A percentile compares a stretch with the other conserved stretches of the same genome.
phyloP scores from a whole-genome alignment of 2,113 vertebrate species.

The Pelmatolapia mariae region DNA sequence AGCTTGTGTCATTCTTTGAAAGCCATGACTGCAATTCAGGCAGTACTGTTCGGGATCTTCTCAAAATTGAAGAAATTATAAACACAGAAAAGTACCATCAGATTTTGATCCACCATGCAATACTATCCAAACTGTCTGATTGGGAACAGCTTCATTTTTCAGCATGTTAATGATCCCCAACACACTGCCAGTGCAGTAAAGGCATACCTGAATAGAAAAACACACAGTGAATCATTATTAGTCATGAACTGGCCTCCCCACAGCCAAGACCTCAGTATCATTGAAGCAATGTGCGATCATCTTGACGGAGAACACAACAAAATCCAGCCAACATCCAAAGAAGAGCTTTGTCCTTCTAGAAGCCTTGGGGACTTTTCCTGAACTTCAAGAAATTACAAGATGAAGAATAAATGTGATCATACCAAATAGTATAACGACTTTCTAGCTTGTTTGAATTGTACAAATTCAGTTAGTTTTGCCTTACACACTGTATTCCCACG shows the following conservation, averaged over 20 bases:
- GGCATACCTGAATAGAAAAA: background rate
- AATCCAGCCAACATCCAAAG: background rate
- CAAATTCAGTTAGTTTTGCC: background rate
- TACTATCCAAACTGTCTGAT: background rate
- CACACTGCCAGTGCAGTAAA: background rate
- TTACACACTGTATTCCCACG: background rate
- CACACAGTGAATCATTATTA: background rate
- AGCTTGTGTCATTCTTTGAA: background rate
- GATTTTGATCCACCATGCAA: background rate
- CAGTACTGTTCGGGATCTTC: background rate
- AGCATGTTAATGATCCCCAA: background rate
- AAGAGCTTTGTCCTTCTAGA: background rate
- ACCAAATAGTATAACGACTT: rapidly evolving
- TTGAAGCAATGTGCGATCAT: background rate
- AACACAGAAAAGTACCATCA: background rate
- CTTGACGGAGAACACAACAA: background rate
- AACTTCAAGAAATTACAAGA: background rate
- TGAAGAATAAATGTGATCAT: background rate
- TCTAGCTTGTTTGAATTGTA: background rate
- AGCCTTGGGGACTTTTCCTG: background rate
- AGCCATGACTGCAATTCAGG: background rate
- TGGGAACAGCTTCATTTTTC: background rate
- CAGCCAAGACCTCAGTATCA: background rate
- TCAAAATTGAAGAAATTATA: background rate
- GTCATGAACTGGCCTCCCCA: background rate